Evolutionary conservation across 2,113 vertebrate species (phyloP).

Genomic region (Tyto alba): DNA sequence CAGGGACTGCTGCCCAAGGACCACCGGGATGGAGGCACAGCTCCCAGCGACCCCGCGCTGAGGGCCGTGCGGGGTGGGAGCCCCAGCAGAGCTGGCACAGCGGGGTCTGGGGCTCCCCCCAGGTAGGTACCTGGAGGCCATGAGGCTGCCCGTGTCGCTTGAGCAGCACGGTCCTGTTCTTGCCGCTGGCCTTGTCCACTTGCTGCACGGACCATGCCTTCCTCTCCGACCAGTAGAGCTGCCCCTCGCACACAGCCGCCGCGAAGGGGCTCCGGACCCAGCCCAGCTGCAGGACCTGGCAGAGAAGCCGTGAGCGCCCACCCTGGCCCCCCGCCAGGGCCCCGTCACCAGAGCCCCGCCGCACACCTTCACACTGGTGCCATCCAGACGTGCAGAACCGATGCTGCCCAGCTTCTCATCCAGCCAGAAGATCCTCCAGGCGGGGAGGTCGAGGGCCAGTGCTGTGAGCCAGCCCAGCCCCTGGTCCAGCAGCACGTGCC

Average conservation of each 20-base stretch:
- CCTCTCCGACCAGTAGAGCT: slow-evolving; percentile 87
- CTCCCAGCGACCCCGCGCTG: neutral
- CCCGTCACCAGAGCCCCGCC: neutral
- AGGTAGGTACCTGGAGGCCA: slow-evolving; percentile 79
- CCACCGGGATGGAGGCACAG: neutral
- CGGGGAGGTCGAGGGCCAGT: slow-evolving; percentile 78
- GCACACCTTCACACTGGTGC: slow-evolving; percentile 76
- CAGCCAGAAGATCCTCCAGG: slow-evolving; percentile 85
- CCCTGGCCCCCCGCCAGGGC: fast-evolving
- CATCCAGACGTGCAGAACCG: slow-evolving; percentile 81
- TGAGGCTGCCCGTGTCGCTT: slow-evolving; percentile 84
- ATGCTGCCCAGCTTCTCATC: slow-evolving; percentile 86
- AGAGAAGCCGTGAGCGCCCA: neutral
- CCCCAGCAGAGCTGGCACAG: neutral
- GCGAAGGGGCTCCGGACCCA: slow-evolving; percentile 84
- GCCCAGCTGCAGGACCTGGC: slow-evolving; percentile 79
- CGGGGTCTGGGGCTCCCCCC: neutral
- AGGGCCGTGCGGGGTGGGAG: neutral
- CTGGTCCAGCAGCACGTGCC: slow-evolving; percentile 70
- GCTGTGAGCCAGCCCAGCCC: slow-evolving; percentile 84
- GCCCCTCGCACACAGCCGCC: slow-evolving; percentile 79
- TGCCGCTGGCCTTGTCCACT: slow-evolving; percentile 81
- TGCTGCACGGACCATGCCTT: slow-evolving; percentile 79
- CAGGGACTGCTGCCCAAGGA: neutral
- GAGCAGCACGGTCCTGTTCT: slow-evolving; percentile 78